These are phyloP conservation scores for Heliopora coerulea DNA, from an alignment of 92 coral and sea anemone genomes.

Conservation along the genomic window DNA sequence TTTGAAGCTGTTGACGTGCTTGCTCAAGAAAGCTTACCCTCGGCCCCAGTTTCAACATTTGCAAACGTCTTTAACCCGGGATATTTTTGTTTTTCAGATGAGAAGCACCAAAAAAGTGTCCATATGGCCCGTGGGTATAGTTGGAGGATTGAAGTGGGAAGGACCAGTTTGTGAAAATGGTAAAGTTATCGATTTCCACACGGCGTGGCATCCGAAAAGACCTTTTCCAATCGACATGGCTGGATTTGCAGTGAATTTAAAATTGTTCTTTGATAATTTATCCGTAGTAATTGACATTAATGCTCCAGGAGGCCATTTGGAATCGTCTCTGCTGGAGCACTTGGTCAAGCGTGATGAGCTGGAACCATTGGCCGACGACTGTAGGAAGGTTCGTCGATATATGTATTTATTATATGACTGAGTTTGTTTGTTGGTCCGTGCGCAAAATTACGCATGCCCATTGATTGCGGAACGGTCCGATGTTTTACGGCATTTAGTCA, in stretches of 20 bases:
- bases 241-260: constrained; percentile 89
- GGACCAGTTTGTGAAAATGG: constrained; percentile 84
- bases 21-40: too few relatives aligned
- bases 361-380: constrained; percentile 73
- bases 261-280: constrained; percentile 54
- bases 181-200: constrained; percentile 63
- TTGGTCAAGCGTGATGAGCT: constrained; percentile 60
- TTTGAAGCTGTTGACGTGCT: too few relatives aligned
- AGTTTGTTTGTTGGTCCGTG: too few relatives aligned
- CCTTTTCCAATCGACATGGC: constrained; percentile 93
- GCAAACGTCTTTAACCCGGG: too few relatives aligned
- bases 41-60: too few relatives aligned
- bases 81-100: too few relatives aligned
- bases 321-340: constrained; percentile 70
- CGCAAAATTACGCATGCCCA: too few relatives aligned
- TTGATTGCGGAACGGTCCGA: too few relatives aligned
- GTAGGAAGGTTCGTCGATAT: constrained; percentile 71
- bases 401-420: too few relatives aligned
- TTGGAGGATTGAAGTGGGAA: constrained; percentile 87
- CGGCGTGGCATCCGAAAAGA: constrained; percentile 63
- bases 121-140: constrained; percentile 96
- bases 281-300: constrained; percentile 59
- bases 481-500: too few relatives aligned
- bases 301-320: constrained; percentile 71
- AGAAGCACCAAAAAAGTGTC: constrained; percentile 81